Evolutionary conservation across 2,113 vertebrate species (phyloP).

Genomic region (Percina caprodes): DNA sequence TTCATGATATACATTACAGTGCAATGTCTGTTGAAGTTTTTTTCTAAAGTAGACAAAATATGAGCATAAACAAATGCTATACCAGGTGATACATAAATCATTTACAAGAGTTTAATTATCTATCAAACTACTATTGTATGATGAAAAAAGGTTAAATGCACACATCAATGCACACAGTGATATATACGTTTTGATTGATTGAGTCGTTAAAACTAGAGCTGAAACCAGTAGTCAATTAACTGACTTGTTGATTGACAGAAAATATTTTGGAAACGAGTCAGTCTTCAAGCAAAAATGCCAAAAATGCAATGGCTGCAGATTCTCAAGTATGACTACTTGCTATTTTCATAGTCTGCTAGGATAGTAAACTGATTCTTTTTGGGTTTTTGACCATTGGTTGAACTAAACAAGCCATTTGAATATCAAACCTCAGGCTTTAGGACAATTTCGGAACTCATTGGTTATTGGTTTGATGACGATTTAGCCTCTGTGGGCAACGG

Average conservation of each 20-base stretch:
- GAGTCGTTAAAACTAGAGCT: background rate
- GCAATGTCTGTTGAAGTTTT: background rate
- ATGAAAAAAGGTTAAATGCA: background rate
- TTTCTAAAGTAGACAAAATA: background rate
- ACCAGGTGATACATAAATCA: background rate
- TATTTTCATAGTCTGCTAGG: background rate
- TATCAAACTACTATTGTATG: background rate
- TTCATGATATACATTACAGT: background rate
- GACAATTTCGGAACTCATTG: no score
- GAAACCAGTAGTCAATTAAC: background rate
- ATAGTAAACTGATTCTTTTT: background rate
- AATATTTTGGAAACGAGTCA: background rate
- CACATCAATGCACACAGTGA: background rate
- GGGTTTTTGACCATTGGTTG: background rate
- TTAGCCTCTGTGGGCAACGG: no score
- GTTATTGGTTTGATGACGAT: no score
- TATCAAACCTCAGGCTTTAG: background rate
- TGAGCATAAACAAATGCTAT: background rate
- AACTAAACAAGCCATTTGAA: background rate
- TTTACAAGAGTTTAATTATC: background rate
- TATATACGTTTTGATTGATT: background rate
- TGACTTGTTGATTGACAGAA: background rate
- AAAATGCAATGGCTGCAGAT: background rate
- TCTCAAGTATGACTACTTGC: background rate
- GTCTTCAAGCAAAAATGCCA: background rate